Conservation (phyloP, 2,113 vertebrate species). For the Ictidomys tridecemlineatus region DNA sequence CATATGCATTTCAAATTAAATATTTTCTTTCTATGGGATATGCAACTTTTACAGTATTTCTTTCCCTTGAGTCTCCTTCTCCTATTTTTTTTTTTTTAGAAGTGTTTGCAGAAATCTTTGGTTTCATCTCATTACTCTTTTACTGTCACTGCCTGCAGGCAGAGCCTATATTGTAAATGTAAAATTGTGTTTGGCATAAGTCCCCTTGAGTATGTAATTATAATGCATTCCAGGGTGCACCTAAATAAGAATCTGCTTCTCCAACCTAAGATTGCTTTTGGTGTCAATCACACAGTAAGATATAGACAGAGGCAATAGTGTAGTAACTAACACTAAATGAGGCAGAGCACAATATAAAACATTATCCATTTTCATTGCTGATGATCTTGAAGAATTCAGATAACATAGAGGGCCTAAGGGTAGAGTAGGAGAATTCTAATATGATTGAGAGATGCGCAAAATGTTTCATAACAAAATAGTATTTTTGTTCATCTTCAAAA, state of each 20-base stretch:
- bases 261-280: conserved; percentile 32
- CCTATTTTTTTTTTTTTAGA: conserved; percentile 19
- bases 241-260: conserved; percentile 62
- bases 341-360: conserved; percentile 26
- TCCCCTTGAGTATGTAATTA: conserved; percentile 77
- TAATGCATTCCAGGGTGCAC: conserved; percentile 52
- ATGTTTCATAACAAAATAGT: conserved; percentile 29
- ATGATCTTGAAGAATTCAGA: conserved; percentile 28
- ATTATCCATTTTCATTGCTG: conserved; percentile 39
- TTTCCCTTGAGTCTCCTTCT: conserved; percentile 51
- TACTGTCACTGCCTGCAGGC: conserved; percentile 67
- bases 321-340: conserved; percentile 61
- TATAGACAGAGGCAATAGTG: not conserved
- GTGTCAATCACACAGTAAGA: conserved; percentile 63
- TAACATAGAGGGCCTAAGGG: not conserved
- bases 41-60: conserved; percentile 39
- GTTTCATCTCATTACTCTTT: conserved; percentile 65
- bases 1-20: conserved; percentile 50
- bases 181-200: conserved; percentile 63
- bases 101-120: conserved; percentile 67
- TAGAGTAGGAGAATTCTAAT: conserved; percentile 16
- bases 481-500: conserved; percentile 59
- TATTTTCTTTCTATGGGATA: conserved; percentile 52
- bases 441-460: conserved; percentile 8
- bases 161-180: conserved; percentile 66